Evolutionary conservation across 2,888 invertebrate genomes (phyloP).

Genomic region (Marronus borbonicus): DNA sequence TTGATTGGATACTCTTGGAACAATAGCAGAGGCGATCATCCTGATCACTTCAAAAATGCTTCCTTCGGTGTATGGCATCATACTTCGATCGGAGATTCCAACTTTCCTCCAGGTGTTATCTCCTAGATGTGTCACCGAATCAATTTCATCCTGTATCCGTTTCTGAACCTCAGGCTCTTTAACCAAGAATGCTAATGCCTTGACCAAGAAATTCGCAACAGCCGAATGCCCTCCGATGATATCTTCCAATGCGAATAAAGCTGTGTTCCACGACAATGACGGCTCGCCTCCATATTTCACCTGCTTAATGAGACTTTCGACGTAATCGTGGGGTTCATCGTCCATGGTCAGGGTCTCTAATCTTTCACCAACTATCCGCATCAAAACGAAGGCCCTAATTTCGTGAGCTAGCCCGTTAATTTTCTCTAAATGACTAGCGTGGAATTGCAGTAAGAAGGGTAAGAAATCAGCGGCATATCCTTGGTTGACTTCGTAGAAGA

Average conservation of each 20-base stretch:
- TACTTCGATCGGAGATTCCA: slow-evolving; percentile 66
- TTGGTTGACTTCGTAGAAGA: slow-evolving; percentile 80
- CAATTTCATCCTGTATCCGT: slow-evolving; percentile 74
- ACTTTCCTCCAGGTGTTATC: slow-evolving; percentile 57
- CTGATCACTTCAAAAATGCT: slow-evolving; percentile 77
- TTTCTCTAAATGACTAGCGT: slow-evolving; percentile 70
- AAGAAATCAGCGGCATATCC: slow-evolving; percentile 79
- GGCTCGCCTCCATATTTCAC: slow-evolving; percentile 68
- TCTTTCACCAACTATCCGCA: slow-evolving; percentile 72
- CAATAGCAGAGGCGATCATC: slow-evolving; percentile 78
- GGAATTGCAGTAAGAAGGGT: slow-evolving; percentile 75
- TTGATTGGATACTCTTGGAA: slow-evolving; percentile 78
- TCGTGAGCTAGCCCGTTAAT: slow-evolving; percentile 72
- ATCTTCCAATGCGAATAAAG: slow-evolving; percentile 72
- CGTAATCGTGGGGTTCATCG: slow-evolving; percentile 72
- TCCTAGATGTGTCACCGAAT: slow-evolving; percentile 64
- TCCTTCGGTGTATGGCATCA: slow-evolving; percentile 76
- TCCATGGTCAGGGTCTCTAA: slow-evolving; percentile 62
- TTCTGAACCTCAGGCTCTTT: slow-evolving; percentile 72
- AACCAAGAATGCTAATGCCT: slow-evolving; percentile 74
- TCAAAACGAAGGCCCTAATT: slow-evolving; percentile 73
- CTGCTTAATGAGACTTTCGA: slow-evolving; percentile 74
- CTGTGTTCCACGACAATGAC: slow-evolving; percentile 72
- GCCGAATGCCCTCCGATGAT: slow-evolving; percentile 77
- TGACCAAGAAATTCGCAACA: slow-evolving; percentile 76